Conservation (phyloP, 2,888 invertebrate genomes). For the Metellina segmentata region DNA sequence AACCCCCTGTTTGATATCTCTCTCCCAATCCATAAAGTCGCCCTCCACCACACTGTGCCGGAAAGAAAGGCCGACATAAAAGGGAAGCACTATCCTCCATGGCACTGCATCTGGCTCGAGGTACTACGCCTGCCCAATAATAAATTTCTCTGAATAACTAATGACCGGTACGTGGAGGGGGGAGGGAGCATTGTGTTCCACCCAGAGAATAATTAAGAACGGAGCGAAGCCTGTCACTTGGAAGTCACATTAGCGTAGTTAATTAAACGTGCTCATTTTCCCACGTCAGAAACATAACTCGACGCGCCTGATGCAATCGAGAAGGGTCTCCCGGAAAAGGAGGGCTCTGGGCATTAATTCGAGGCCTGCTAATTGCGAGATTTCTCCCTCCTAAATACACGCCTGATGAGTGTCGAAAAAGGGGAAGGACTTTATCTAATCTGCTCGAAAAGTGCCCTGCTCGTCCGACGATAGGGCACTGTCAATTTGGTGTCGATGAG, state of each 20-base stretch:
- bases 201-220: constrained; percentile 62
- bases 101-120: constrained; percentile 6
- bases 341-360: constrained; percentile 38
- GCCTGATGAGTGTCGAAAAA: background rate
- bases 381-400: constrained; percentile 18
- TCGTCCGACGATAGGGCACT: background rate
- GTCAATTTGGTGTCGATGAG: background rate
- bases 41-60: too few species aligned
- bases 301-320: constrained; percentile 34
- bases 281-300: constrained; percentile 62
- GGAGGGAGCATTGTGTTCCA: constrained; percentile 39
- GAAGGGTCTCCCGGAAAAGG: background rate
- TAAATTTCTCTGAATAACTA: constrained; percentile 66
- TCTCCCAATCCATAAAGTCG: too few species aligned
- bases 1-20: too few species aligned
- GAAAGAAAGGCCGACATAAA: too few species aligned
- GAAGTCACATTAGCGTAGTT: constrained; percentile 69
- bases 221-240: constrained; percentile 66
- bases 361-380: constrained; percentile 46
- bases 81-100: background rate
- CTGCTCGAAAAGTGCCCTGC: background rate
- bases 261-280: constrained; percentile 69
- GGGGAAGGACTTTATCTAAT: constrained; percentile 5
- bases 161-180: constrained; percentile 33
- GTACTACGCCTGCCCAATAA: constrained; percentile 39